Evolutionary conservation across 2,888 invertebrate species (phyloP).

Genomic region (Tachystola acroxantha): DNA sequence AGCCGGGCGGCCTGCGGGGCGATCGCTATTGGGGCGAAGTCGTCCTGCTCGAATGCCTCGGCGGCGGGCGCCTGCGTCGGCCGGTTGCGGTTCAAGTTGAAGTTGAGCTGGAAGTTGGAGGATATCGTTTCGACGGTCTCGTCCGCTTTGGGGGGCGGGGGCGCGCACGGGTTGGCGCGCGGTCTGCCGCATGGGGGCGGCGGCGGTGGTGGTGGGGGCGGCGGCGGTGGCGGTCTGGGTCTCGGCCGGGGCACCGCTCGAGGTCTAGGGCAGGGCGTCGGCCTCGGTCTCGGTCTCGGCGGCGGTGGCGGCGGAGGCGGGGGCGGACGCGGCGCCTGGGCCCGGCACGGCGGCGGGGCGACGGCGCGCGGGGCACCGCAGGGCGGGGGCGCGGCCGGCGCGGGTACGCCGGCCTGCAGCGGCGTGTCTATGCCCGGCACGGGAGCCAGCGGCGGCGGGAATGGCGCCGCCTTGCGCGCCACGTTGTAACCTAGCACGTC

Average conservation of each 20-base stretch:
- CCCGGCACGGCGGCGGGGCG: conserved; percentile 23
- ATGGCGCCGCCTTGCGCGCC: conserved; percentile 50
- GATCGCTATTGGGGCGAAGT: conserved; percentile 41
- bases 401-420: conserved; percentile 33
- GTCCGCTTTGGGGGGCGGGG: conserved; percentile 42
- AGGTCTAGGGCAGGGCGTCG: conserved; percentile 27
- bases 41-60: conserved; percentile 19
- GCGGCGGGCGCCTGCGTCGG: conserved; percentile 31
- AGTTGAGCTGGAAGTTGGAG: conserved; percentile 60
- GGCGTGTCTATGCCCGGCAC: conserved; percentile 62
- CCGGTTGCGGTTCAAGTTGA: conserved; percentile 58
- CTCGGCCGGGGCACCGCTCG: conserved; percentile 29
- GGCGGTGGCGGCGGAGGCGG: conserved; percentile 22
- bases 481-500: conserved; percentile 69
- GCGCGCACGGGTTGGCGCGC: conserved; percentile 40
- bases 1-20: conserved; percentile 57
- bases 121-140: conserved; percentile 50
- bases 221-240: conserved; percentile 31
- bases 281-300: conserved; percentile 25
- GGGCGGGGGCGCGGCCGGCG: conserved; percentile 22
- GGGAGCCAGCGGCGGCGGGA: conserved; percentile 64
- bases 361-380: conserved; percentile 23
- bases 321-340: conserved; percentile 13
- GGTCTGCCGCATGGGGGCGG: conserved; percentile 48
- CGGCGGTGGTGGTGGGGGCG: conserved; percentile 36